phyloP scores from a whole-genome alignment of 2,888 invertebrate genomes.

The Acleris sparsana region DNA sequence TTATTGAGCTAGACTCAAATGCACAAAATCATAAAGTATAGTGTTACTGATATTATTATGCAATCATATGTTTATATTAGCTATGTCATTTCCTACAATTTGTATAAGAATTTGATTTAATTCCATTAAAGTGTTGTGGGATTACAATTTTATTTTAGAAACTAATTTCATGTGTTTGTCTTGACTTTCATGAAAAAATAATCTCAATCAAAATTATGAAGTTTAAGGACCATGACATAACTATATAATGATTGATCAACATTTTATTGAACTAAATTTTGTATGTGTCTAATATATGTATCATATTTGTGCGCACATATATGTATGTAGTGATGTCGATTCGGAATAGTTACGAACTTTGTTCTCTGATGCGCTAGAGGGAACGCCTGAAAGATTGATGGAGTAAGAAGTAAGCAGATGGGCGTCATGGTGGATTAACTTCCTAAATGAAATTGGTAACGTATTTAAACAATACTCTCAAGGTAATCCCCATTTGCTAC shows the following conservation, averaged over 20 bases:
- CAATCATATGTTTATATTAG: slow-evolving; percentile 32
- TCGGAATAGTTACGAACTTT: slow-evolving; percentile 25
- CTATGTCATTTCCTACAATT: slow-evolving; percentile 23
- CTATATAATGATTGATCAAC: slow-evolving; percentile 75
- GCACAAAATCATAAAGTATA: slow-evolving; percentile 69
- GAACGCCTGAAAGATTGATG: slow-evolving; percentile 29
- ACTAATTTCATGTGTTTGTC: slow-evolving; percentile 35
- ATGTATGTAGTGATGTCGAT: slow-evolving; percentile 40
- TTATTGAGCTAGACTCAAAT: slow-evolving; percentile 59
- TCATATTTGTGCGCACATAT: slow-evolving; percentile 52
- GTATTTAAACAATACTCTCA: slow-evolving; percentile 32
- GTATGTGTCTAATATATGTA: slow-evolving; percentile 64
- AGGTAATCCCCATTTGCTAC: slow-evolving; percentile 33
- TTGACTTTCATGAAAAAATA: slow-evolving; percentile 40
- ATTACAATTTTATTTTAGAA: slow-evolving; percentile 35
- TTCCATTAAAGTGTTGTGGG: slow-evolving; percentile 37
- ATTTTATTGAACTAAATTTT: slow-evolving; percentile 71
- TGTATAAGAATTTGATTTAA: slow-evolving; percentile 22
- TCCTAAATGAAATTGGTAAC: slow-evolving; percentile 23
- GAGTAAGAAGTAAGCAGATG: slow-evolving; percentile 37
- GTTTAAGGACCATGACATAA: slow-evolving; percentile 72
- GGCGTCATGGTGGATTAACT: slow-evolving; percentile 34
- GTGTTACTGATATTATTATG: slow-evolving; percentile 43
- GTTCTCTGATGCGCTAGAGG: slow-evolving; percentile 33
- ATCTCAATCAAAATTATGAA: slow-evolving; percentile 67